Conservation (phyloP, 2,797 vertebrate genomes). For the Chelonia mydas region DNA sequence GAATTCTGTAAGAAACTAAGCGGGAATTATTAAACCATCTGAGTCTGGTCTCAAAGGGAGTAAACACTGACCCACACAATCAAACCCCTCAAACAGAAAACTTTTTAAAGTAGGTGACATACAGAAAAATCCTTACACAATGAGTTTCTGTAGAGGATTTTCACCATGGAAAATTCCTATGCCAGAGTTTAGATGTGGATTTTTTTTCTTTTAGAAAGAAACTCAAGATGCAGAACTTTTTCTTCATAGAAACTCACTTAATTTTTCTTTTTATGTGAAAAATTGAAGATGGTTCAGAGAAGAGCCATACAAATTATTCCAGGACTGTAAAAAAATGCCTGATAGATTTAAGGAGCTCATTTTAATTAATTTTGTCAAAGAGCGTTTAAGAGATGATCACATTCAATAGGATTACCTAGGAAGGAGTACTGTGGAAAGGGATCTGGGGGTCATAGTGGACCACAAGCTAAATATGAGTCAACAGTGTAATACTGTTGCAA, state of each 20-base stretch:
- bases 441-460: no score
- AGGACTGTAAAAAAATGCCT: not conserved
- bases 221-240: not conserved
- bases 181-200: not conserved
- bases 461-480: no score
- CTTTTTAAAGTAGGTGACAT: not conserved
- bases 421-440: no score
- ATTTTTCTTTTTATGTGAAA: not conserved
- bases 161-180: not conserved
- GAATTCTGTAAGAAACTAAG: not conserved
- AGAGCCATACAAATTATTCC: not conserved
- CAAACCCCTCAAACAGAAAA: not conserved
- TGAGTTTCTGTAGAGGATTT: not conserved
- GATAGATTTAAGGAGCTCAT: not conserved
- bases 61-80: not conserved
- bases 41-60: not conserved
- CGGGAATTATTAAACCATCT: not conserved
- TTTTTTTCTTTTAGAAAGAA: not conserved
- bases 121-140: not conserved
- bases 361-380: not conserved
- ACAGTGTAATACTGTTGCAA: no score
- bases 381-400: not conserved
- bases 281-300: not conserved
- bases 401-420: not conserved
- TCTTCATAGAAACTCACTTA: not conserved